Evolutionary conservation across 64 coral and sea anemone genomes (phyloP).

Genomic region (Pachyseris speciosa): DNA sequence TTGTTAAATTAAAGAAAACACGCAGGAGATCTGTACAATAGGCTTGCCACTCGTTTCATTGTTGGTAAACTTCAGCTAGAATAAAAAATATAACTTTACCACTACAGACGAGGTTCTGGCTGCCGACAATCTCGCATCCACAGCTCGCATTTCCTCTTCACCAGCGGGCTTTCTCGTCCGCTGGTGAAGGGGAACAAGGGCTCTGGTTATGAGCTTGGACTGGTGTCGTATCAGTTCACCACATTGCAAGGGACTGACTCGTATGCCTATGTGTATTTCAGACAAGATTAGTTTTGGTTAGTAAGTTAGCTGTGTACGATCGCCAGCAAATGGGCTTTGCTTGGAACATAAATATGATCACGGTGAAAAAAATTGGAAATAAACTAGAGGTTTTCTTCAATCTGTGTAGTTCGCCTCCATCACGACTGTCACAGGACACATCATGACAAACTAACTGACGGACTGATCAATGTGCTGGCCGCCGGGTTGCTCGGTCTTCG

Average conservation of each 20-base stretch:
- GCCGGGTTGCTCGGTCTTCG: too few relatives aligned
- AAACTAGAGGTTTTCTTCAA: constrained; percentile 61
- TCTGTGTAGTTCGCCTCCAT: constrained; percentile 29
- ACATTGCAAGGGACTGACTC: constrained; percentile 7
- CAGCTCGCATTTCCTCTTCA: neutral
- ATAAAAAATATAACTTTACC: constrained; percentile 73
- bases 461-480: too few relatives aligned
- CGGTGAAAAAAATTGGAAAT: constrained; percentile 47
- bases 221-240: neutral
- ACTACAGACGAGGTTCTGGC: constrained; percentile 21
- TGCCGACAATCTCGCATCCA: neutral
- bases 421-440: neutral
- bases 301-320: constrained; percentile 20
- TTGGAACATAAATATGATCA: constrained; percentile 52
- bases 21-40: constrained; percentile 83
- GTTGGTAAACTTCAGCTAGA: constrained; percentile 97
- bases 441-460: neutral
- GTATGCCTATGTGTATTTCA: constrained; percentile 23
- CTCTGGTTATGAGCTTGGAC: constrained; percentile 17
- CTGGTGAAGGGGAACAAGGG: neutral
- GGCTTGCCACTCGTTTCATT: constrained; percentile 84
- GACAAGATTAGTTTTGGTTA: constrained; percentile 12
- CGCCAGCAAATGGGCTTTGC: constrained; percentile 42
- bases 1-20: constrained; percentile 60
- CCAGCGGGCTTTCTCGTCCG: neutral